Conservation (phyloP, 1,140 invertebrate species). For the Macrosteles quadrilineatus region DNA sequence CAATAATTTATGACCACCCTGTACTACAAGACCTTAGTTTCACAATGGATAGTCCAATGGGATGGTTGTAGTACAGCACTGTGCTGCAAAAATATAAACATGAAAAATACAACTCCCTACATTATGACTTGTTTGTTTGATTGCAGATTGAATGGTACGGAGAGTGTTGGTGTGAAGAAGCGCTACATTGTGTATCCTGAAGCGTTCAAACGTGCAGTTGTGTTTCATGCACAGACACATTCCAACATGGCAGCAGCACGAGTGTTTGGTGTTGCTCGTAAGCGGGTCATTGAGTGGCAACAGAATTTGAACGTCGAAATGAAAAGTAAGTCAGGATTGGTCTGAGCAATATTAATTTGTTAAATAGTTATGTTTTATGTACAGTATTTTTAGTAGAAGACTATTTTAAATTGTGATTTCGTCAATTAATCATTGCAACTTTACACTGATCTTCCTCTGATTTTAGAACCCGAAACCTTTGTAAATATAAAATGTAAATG, state of each 20-base stretch:
- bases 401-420: too few species aligned
- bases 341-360: too few species aligned
- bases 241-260: neutral
- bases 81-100: neutral
- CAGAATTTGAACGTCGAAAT: neutral
- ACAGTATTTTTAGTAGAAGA: too few species aligned
- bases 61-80: neutral
- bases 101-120: neutral
- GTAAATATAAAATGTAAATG: too few species aligned
- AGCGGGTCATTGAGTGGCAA: neutral
- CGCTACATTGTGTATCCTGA: conserved; percentile 10
- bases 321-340: too few species aligned
- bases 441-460: too few species aligned
- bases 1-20: neutral
- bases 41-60: neutral
- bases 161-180: neutral
- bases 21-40: neutral
- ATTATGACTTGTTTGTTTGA: neutral
- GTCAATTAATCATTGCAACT: too few species aligned
- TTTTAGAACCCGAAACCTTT: too few species aligned
- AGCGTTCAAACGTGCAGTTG: neutral
- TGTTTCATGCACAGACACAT: conserved; percentile 3
- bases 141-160: conserved; percentile 1
- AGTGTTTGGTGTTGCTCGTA: neutral
- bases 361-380: too few species aligned